A percentile compares a stretch with the other conserved stretches of the same genome.
These are phyloP conservation scores for Eueremaeus valkanovi DNA, from an alignment of 2,888 invertebrate species.

Conservation along the genomic window DNA sequence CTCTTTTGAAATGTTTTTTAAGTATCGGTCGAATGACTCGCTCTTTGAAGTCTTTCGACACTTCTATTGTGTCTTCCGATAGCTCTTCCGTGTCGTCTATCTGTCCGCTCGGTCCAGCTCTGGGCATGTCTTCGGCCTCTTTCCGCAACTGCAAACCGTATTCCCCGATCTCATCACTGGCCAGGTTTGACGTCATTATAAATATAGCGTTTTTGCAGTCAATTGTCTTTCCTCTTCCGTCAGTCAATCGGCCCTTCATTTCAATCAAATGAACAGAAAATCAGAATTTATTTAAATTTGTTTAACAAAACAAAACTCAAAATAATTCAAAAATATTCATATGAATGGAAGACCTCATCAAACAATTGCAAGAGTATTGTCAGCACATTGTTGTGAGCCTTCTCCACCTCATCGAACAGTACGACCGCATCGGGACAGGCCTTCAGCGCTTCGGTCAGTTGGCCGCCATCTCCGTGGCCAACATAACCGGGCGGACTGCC, in stretches of 20 bases:
- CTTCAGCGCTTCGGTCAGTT: slow-evolving; percentile 65
- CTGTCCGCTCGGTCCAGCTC: slow-evolving; percentile 50
- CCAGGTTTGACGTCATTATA: slow-evolving; percentile 85
- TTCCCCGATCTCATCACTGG: slow-evolving; percentile 80
- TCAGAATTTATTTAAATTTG: too few species aligned
- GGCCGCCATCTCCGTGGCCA: slow-evolving; percentile 85
- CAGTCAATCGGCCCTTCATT: slow-evolving; percentile 80
- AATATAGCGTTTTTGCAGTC: slow-evolving; percentile 88
- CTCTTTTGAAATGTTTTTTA: slow-evolving; percentile 76
- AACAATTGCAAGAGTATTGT: slow-evolving; percentile 86
- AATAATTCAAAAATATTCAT: neutral
- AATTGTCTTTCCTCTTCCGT: slow-evolving; percentile 83
- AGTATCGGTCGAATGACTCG: slow-evolving; percentile 76
- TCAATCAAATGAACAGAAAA: too few species aligned
- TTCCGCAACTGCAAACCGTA: slow-evolving; percentile 72
- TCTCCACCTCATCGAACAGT: slow-evolving; percentile 88
- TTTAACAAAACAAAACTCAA: slow-evolving; percentile 40
- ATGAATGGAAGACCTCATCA: slow-evolving; percentile 67
- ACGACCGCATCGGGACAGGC: slow-evolving; percentile 65
- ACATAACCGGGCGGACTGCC: slow-evolving; percentile 83
- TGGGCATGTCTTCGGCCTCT: slow-evolving; percentile 61
- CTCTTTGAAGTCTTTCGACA: slow-evolving; percentile 69
- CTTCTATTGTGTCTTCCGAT: slow-evolving; percentile 60
- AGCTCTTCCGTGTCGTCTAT: slow-evolving; percentile 53
- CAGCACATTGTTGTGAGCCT: slow-evolving; percentile 87